phyloP scores from a whole-genome alignment of 2,888 invertebrate species.

The Andrena hattorfiana region DNA sequence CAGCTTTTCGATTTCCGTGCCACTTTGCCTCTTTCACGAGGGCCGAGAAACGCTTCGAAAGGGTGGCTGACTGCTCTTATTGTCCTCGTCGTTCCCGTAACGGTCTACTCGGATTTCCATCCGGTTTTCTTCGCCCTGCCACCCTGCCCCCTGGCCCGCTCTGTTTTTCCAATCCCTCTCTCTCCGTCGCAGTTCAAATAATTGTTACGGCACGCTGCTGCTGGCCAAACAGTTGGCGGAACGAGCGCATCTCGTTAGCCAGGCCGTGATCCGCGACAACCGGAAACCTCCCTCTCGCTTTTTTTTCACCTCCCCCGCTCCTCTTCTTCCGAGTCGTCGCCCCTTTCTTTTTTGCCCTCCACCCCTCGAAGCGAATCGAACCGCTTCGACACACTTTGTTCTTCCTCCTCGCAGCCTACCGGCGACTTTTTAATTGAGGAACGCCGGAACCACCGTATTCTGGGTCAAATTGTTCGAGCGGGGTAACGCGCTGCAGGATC shows the following conservation, averaged over 20 bases:
- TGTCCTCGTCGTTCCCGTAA: slow-evolving; percentile 59
- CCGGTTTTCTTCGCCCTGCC: slow-evolving; percentile 43
- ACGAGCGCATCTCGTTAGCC: slow-evolving; percentile 70
- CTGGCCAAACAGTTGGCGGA: slow-evolving; percentile 63
- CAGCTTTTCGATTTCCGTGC: slow-evolving; percentile 66
- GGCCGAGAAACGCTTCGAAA: slow-evolving; percentile 40
- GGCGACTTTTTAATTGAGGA: slow-evolving; percentile 42
- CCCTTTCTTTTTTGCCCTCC: not conserved
- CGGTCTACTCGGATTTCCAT: slow-evolving; percentile 64
- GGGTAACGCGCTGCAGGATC: not conserved
- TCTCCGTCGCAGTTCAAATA: slow-evolving; percentile 63
- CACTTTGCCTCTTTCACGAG: slow-evolving; percentile 57
- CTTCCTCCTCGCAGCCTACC: not conserved
- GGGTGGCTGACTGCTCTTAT: slow-evolving; percentile 56
- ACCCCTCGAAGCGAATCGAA: slow-evolving; percentile 31
- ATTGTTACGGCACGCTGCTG: slow-evolving; percentile 63
- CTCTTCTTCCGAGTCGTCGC: not conserved
- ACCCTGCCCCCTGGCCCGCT: not conserved
- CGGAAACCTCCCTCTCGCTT: slow-evolving; percentile 29
- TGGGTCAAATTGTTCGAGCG: slow-evolving; percentile 7
- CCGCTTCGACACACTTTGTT: slow-evolving; percentile 29
- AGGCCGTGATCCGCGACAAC: slow-evolving; percentile 51
- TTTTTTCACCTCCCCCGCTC: not conserved
- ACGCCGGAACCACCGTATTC: slow-evolving; percentile 9
- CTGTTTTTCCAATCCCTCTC: slow-evolving; percentile 37